These are phyloP conservation scores for Herpetotheres cachinnans DNA, from an alignment of 2,113 vertebrate species.

Conservation along the genomic window DNA sequence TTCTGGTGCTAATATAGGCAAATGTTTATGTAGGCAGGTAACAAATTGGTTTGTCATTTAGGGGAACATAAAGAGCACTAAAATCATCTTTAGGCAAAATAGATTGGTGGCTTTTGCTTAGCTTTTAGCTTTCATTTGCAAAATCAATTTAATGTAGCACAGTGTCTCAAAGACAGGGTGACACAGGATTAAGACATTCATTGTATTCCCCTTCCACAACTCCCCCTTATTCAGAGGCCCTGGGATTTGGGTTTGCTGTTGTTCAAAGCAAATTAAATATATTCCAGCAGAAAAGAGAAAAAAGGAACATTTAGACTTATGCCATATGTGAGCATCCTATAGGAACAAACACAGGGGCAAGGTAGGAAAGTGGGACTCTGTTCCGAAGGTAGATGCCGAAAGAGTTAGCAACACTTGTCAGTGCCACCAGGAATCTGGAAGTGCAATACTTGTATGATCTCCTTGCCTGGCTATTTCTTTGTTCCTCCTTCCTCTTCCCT, in stretches of 20 bases:
- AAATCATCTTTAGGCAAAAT: constrained; percentile 80
- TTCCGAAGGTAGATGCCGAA: not conserved
- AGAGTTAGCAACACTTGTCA: not conserved
- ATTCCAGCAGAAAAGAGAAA: constrained; percentile 6
- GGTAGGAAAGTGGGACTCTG: not conserved
- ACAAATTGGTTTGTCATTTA: constrained; percentile 84
- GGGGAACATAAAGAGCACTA: constrained; percentile 75
- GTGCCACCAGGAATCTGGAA: not conserved
- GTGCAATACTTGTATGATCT: not conserved
- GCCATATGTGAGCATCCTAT: not conserved
- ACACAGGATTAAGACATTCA: constrained; percentile 57
- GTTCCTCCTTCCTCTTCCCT: not conserved
- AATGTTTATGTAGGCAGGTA: constrained; percentile 81
- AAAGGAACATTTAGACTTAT: not conserved
- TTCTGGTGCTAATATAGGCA: constrained; percentile 76
- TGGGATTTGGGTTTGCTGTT: constrained; percentile 37
- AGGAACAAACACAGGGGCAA: not conserved
- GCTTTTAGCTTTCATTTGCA: constrained; percentile 80
- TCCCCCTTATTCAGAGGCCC: not conserved
- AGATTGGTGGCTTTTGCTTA: constrained; percentile 76
- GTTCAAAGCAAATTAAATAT: constrained; percentile 59
- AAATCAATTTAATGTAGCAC: constrained; percentile 76
- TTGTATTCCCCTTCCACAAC: constrained; percentile 9
- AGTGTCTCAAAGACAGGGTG: constrained; percentile 70
- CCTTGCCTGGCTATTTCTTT: not conserved